Conservation (phyloP, 1,140 invertebrate species). For the Saxidomus purpurata region DNA sequence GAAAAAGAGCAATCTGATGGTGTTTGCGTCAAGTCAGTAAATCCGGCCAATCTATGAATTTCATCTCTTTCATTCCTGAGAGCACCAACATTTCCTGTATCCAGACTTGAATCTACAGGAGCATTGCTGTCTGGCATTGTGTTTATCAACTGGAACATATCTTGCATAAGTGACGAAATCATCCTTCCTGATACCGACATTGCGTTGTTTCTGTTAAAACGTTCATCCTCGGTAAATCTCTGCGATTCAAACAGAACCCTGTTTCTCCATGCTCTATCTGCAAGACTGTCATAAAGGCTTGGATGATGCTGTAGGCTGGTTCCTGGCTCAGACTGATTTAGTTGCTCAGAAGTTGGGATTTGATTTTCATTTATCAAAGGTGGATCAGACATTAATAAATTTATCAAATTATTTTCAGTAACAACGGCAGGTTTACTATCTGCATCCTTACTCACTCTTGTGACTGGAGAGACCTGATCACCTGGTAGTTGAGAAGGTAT, state of each 20-base stretch:
- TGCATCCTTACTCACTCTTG: neutral
- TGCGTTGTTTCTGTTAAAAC: neutral
- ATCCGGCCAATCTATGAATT: neutral
- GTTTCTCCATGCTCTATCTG: conserved; percentile 45
- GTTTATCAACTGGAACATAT: neutral
- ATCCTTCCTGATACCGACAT: neutral
- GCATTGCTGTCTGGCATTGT: neutral
- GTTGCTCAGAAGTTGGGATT: neutral
- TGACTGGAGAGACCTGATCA: neutral
- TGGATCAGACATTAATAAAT: neutral
- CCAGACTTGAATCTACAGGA: neutral
- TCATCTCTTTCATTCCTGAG: neutral
- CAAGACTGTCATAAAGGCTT: neutral
- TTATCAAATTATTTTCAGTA: neutral
- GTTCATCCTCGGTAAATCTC: neutral
- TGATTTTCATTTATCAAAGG: neutral
- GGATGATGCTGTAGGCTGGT: neutral
- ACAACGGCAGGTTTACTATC: neutral
- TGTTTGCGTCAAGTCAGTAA: neutral
- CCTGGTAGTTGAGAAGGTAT: neutral
- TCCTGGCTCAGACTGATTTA: neutral
- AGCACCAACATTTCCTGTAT: neutral
- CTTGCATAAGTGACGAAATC: conserved; percentile 15
- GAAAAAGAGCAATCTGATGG: neutral
- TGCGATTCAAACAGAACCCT: conserved; percentile 19